These are phyloP conservation scores for Apis dorsata DNA, from an alignment of 1,140 invertebrate species.

Conservation along the genomic window DNA sequence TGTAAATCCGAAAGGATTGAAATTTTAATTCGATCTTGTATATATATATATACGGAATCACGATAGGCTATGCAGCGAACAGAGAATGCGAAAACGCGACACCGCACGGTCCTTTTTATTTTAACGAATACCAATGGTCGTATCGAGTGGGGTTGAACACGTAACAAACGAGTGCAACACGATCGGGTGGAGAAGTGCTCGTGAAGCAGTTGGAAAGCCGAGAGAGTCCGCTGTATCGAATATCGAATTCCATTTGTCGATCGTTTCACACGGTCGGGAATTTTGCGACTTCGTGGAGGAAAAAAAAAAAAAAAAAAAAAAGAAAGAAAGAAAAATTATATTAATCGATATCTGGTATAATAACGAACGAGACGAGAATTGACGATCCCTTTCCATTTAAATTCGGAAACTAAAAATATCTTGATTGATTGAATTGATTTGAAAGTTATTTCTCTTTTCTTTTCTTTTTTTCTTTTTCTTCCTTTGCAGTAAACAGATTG, in stretches of 20 bases:
- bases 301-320: not conserved
- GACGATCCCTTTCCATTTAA: not conserved
- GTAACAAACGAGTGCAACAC: slow-evolving; percentile 42
- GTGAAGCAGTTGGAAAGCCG: slow-evolving; percentile 58
- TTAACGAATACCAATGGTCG: slow-evolving; percentile 3
- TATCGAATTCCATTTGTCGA: slow-evolving; percentile 43
- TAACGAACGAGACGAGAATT: not conserved
- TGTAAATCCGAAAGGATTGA: not conserved
- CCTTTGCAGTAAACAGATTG: no score
- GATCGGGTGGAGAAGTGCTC: slow-evolving; percentile 49
- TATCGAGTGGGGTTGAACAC: slow-evolving; percentile 20
- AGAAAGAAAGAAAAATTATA: not conserved
- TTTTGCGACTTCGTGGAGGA: slow-evolving; percentile 46
- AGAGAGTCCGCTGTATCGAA: slow-evolving; percentile 29
- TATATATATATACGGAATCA: no score
- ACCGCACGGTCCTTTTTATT: slow-evolving; percentile 25
- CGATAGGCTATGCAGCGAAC: not conserved
- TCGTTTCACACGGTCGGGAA: slow-evolving; percentile 31
- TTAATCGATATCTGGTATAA: slow-evolving; percentile 4
- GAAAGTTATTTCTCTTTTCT: not conserved
- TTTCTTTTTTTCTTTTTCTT: no score
- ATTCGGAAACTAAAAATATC: not conserved
- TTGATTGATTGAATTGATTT: not conserved
- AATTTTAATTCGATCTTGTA: not conserved
- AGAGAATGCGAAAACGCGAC: slow-evolving; percentile 6